phyloP scores from a whole-genome alignment of 2,113 vertebrate genomes.

The Cariama cristata region DNA sequence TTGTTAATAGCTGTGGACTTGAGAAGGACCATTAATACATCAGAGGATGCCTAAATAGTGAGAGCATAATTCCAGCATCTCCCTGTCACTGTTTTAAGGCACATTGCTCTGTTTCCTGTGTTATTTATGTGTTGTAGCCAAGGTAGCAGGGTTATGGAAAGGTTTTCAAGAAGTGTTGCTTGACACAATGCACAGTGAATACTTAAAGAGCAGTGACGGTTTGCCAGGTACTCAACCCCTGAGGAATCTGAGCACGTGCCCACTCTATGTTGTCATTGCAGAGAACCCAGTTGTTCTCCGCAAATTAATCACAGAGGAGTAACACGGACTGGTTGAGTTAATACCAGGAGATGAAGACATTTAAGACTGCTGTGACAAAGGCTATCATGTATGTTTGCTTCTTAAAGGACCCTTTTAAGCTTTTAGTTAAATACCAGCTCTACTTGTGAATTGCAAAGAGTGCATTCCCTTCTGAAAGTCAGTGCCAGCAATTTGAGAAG shows the following conservation, averaged over 20 bases:
- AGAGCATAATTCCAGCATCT: not conserved
- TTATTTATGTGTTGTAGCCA: not conserved
- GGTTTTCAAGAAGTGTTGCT: not conserved
- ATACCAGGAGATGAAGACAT: not conserved
- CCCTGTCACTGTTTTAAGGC: not conserved
- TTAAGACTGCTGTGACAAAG: not conserved
- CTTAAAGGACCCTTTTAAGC: not conserved
- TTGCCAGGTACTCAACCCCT: not conserved
- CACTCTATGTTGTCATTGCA: not conserved
- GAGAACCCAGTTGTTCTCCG: not conserved
- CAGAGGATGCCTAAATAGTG: not conserved
- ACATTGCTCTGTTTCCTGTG: not conserved
- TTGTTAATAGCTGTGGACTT: not conserved
- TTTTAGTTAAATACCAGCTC: not conserved
- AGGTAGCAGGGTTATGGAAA: not conserved
- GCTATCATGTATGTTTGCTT: not conserved
- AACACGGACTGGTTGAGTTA: not conserved
- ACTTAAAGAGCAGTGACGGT: not conserved
- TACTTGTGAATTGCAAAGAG: not conserved
- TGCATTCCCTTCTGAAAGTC: not conserved
- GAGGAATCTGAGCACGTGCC: not conserved
- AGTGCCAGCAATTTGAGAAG: not conserved
- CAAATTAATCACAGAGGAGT: not conserved
- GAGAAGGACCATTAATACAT: not conserved
- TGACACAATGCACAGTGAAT: rapidly evolving